These are phyloP conservation scores for Pygoscelis adeliae DNA, from an alignment of 2,113 vertebrate species.

Conservation along the genomic window DNA sequence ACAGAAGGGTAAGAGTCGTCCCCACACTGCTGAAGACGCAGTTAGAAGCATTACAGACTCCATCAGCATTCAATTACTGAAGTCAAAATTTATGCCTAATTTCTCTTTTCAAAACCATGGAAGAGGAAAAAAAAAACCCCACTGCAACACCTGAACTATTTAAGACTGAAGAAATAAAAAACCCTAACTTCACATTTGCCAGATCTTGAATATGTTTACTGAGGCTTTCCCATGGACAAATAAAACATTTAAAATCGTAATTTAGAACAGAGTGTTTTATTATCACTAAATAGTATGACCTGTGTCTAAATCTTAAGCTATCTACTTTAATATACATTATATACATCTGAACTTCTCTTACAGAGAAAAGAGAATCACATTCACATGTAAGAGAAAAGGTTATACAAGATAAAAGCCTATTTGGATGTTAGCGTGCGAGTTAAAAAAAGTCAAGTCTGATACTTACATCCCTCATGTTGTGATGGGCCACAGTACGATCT, in stretches of 20 bases:
- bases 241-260: not conserved
- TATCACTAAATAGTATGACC: accelerated
- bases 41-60: not conserved
- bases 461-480: slow-evolving; percentile 93
- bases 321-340: not conserved
- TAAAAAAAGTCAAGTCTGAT: not conserved
- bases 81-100: not conserved
- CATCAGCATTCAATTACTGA: not conserved
- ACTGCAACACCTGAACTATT: not conserved
- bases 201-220: not conserved
- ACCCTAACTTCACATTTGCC: not conserved
- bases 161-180: not conserved
- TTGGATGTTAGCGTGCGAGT: accelerated
- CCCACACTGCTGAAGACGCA: not conserved
- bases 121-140: not conserved
- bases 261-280: not conserved
- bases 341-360: not conserved
- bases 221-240: not conserved
- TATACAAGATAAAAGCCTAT: not conserved
- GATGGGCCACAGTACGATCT: slow-evolving; percentile 88
- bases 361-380: not conserved
- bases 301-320: not conserved
- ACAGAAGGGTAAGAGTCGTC: not conserved
- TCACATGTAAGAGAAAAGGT: not conserved
- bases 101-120: not conserved